Conservation (phyloP, 2,113 vertebrate genomes). For the Pygoscelis antarcticus region DNA sequence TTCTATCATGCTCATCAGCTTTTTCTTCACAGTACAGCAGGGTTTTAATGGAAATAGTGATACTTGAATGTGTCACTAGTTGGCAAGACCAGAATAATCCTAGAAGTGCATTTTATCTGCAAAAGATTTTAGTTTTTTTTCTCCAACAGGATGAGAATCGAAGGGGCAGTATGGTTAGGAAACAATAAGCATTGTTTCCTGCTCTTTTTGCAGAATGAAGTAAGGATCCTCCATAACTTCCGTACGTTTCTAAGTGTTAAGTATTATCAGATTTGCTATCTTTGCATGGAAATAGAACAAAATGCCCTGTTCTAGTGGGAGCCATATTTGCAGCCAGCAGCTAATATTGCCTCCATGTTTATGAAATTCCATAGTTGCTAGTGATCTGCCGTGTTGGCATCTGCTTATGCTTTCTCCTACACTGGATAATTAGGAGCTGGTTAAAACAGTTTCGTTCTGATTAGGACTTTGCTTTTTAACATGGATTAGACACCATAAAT, state of each 20-base stretch:
- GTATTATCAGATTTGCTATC: conserved; percentile 59
- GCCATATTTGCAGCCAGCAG: conserved; percentile 48
- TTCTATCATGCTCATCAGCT: neutral
- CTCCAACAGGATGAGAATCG: neutral
- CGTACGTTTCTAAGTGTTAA: conserved; percentile 60
- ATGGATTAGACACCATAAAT: neutral
- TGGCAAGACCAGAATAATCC: conserved; percentile 1
- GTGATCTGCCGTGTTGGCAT: conserved; percentile 38
- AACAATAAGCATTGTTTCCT: neutral
- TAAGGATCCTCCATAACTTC: conserved; percentile 23
- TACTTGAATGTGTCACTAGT: neutral
- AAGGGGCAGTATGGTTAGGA: neutral
- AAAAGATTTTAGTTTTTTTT: neutral
- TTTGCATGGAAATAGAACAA: conserved; percentile 59
- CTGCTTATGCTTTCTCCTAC: neutral
- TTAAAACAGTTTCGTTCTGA: neutral
- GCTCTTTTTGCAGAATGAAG: conserved; percentile 30
- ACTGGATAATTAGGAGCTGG: neutral
- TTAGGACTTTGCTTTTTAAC: neutral
- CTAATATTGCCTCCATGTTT: conserved; percentile 42
- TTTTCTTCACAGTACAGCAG: neutral
- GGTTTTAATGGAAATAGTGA: conserved; percentile 28
- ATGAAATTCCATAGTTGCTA: neutral
- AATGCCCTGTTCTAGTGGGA: conserved; percentile 62
- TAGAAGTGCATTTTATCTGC: conserved; percentile 41